These are phyloP conservation scores for Bembecia ichneumoniformis DNA, from an alignment of 2,888 invertebrate species.

Conservation along the genomic window DNA sequence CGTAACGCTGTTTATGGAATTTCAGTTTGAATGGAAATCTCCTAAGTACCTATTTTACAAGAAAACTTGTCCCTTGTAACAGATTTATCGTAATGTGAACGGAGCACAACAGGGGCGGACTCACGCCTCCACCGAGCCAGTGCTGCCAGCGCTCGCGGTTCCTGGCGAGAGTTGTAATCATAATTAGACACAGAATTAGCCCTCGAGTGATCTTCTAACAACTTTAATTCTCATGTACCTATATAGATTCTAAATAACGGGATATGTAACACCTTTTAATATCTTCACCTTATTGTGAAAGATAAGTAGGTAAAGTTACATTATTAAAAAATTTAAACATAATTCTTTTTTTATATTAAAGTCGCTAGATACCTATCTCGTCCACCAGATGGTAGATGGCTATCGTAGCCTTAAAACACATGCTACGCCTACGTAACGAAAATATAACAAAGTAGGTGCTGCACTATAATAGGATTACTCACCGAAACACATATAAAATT, in stretches of 20 bases:
- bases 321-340: background rate
- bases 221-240: constrained; percentile 22
- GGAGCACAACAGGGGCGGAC: constrained; percentile 32
- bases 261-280: constrained; percentile 27
- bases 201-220: constrained; percentile 32
- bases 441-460: no score
- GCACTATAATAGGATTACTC: no score
- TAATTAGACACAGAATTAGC: constrained; percentile 51
- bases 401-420: no score
- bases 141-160: constrained; percentile 29
- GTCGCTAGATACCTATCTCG: no score
- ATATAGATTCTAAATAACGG: constrained; percentile 23
- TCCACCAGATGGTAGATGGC: no score
- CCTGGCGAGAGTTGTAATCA: constrained; percentile 39
- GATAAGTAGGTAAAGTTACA: background rate
- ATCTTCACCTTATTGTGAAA: constrained; percentile 19
- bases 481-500: no score
- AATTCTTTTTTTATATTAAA: background rate
- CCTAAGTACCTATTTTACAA: no score
- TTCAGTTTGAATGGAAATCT: no score
- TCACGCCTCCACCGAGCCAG: constrained; percentile 36
- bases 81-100: constrained; percentile 23
- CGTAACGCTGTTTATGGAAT: no score
- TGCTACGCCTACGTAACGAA: no score
- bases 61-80: no score